Evolutionary conservation across 2,113 vertebrate genomes (phyloP), one percentile per base, ranked within the genome.

Genomic region (Bufo bufo): DNA sequence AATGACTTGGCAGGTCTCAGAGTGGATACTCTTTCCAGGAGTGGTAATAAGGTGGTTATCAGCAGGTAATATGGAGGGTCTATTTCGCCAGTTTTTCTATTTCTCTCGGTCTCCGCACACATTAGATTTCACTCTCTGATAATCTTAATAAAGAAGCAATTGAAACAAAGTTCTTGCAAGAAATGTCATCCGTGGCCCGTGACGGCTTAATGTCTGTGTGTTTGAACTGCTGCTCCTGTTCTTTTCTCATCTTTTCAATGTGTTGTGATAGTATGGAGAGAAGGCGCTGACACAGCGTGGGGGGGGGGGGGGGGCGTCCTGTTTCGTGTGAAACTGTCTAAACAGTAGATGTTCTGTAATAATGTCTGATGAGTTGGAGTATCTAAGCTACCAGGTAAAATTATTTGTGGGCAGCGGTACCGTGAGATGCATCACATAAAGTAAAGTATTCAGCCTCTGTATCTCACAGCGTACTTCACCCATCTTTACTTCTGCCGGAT

Each of bases 131-230:
- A 79, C 85, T 75, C 85, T 86, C 85, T 20, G 75, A 59, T 86
- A 79, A 86, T 86, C 19, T 79, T 86, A 86, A 86, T 86, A 77
- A 86, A 86, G 85, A 80, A 87, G 85, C n/a, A 63, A 87, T 87
- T 80, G 69, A 80, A 71, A 69, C 47, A 71, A 80, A 79, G 50
- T 87, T 80, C 85, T 80, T 63, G 49, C 50, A 3, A 23, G 69
- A 47, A 58, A 80, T 80, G 85, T 79, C 85, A 79, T 45, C 77
- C 33, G 16, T 71, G 77, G 85, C 85, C 85, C 43, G 77, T 65
- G 85, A 77, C 77, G 20, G 77, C 50, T 45, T 54, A 78, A 58
- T 56, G 77, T 87, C 85, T 71, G 9, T 4, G 49, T 69, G 20
- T 80, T 45, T 80, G 85, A 87, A 79, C 80, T 80, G 71, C 4